Base-by-base conservation (phyloP, 2,888 invertebrate species). In the Sarcophaga variegata region DNA sequence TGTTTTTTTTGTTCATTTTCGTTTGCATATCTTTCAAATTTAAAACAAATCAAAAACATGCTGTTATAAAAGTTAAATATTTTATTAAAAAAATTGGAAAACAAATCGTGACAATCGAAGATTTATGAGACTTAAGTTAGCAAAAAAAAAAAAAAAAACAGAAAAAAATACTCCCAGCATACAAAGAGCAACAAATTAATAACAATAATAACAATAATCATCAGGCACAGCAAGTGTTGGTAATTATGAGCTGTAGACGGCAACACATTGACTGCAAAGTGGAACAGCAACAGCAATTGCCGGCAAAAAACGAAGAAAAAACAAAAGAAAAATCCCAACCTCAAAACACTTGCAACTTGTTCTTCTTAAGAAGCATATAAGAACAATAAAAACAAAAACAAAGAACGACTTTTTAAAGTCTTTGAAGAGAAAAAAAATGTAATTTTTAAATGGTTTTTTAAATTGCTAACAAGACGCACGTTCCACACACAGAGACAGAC, bases 381-480 rank as follows among this genome's bases (percentile, higher is more conserved):
- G 20, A 72, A 25, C 6, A 49, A 60, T 17, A 17, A 60, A 67
- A 49, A 70, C 47, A 62, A 76, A n/a, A 63, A 78, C 60, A 45
- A 74, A 82, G 66, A 27, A 74, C 54, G 54, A 54, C 12, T 12
- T 54, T 54, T 54, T 14, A 54, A 54, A 37, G 47, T 70, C 72
- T 71, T 12, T 70, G 59, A 66, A 64, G 54, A 77, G n/a, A 81
- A 82, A 81, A 64, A 81, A 82, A 81, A 77, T 2, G 1, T 54
- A 62, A n/a, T 54, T 80, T 83, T 78, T 75, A 76, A 83, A 82
- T 86, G 83, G 67, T 81, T 84, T 85, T 81, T 85, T 78, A 77
- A 85, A 81, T 81, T 83, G 87, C 87, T 89, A 89, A 89, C 88
- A 88, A 89, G 89, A 89, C 89, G 89, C 89, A 89, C 89, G 89